Evolutionary conservation across 2,113 vertebrate genomes (phyloP).

Genomic region (Damaliscus lunatus): DNA sequence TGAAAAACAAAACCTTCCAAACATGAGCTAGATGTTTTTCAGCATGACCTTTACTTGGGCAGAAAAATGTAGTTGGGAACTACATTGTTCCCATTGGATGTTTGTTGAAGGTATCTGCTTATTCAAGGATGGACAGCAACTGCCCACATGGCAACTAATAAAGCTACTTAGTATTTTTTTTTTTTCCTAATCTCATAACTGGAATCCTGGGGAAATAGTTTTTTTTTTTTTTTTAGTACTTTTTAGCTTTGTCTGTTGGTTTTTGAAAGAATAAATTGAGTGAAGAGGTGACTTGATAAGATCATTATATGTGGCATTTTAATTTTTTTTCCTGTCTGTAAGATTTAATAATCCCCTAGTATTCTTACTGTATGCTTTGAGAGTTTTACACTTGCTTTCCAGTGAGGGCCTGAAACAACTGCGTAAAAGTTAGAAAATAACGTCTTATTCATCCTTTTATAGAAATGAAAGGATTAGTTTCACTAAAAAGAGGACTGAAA

Average conservation of each 20-base stretch:
- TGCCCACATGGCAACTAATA: background rate
- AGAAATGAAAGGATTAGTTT: background rate
- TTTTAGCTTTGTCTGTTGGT: background rate
- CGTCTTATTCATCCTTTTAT: background rate
- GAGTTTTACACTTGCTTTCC: background rate
- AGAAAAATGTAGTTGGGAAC: background rate
- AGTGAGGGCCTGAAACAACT: constrained; percentile 10
- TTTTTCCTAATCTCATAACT: background rate
- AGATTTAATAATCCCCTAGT: constrained; percentile 6
- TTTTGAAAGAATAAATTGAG: constrained; percentile 40
- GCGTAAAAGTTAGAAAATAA: background rate
- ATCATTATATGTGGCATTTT: constrained; percentile 24
- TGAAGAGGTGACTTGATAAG: background rate
- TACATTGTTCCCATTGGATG: background rate
- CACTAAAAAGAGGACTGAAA: background rate
- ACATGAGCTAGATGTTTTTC: constrained; percentile 40
- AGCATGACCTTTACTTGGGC: background rate
- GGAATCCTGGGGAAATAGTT: background rate
- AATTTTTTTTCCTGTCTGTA: background rate
- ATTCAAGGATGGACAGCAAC: background rate
- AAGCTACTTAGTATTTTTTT: background rate
- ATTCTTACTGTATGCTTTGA: background rate
- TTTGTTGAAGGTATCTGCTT: background rate
- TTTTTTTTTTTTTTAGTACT: background rate
- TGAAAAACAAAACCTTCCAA: background rate